Percentiles rank a stretch among this genome's conserved stretches.
Conservation (phyloP, 2,888 invertebrate genomes). For the Spicauda simplicius region DNA sequence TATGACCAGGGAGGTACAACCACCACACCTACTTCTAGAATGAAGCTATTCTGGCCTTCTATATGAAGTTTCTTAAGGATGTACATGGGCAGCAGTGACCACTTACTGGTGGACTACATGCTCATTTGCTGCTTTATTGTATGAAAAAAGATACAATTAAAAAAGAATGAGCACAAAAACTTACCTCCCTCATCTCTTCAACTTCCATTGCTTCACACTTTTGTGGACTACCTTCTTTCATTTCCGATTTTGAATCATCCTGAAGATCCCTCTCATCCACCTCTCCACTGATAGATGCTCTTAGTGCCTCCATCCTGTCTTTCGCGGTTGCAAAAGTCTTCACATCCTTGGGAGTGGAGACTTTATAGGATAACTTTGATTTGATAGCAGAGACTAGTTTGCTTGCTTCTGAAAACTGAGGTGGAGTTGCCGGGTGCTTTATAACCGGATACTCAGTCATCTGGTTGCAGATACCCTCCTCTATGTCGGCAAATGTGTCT, state of each 20-base stretch:
- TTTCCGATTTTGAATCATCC: constrained; percentile 33
- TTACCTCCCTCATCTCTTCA: constrained; percentile 65
- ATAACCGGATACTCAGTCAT: constrained; percentile 72
- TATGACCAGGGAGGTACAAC: too few relatives aligned
- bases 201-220: constrained; percentile 69
- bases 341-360: constrained; percentile 53
- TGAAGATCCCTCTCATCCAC: constrained; percentile 28
- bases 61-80: too few relatives aligned
- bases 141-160: too few relatives aligned
- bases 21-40: too few relatives aligned
- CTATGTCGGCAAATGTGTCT: constrained; percentile 77
- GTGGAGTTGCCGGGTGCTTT: constrained; percentile 76
- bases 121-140: too few relatives aligned
- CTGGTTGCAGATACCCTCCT: constrained; percentile 73
- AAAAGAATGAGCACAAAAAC: background rate
- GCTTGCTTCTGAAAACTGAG: constrained; percentile 77
- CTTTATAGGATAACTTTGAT: constrained; percentile 68
- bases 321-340: constrained; percentile 57
- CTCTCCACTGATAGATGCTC: constrained; percentile 58
- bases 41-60: too few relatives aligned
- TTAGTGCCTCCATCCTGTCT: constrained; percentile 61
- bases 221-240: constrained; percentile 39
- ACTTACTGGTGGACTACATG: too few relatives aligned
- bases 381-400: constrained; percentile 77
- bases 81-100: too few relatives aligned